Evolutionary conservation across 2,797 vertebrate species (phyloP), one percentile per base, ranked within the genome.

Genomic region (Hyperoplus lanceolatus): DNA sequence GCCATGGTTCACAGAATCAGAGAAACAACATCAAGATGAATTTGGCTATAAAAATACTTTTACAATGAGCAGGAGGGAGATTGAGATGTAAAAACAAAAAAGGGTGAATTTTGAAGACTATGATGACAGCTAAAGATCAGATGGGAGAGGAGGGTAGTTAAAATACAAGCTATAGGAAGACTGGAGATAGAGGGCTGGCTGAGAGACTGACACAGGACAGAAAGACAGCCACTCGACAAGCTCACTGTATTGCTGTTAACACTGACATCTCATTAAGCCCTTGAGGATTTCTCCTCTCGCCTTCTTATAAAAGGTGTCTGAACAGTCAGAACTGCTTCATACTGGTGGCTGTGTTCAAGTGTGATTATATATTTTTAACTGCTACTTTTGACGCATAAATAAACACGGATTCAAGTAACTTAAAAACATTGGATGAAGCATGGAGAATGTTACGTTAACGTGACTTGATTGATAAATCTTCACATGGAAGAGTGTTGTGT

Each of bases 361-460:
- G 58, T 56, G 54, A 56, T 9, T 57, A 65, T 55, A 64, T 73
- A 75, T 73, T 29, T 29, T 29, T 29, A 79, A 67, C 57, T 62
- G 83, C 85, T 91, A 82, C 84, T 63, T 66, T 70, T 21, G 29
- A 81, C 73, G 80, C 57, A 93, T 90, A 93, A 93, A 90, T 88
- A 92, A 91, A 87, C 61, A 82, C 3, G 5, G 80, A 89, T 94
- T 95, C 93, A 94, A 95, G 92, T 94, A 94, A 93, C 84, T 83
- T 84, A 77, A 90, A 86, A 83, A 90, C 82, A 90, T 87, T 91
- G 77, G 14, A 70, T 54, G 70, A 70, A 73, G 58, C 70, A 42
- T 15, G 7, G 62, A 71, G 56, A 42, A 50, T 56, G 21, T 45
- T 15, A 14, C 4, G 36, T 29, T 29, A 29, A 29, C 29, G 29